Evolutionary conservation across 2,113 vertebrate species (phyloP).

Genomic region (Hippocampus barbouri): DNA sequence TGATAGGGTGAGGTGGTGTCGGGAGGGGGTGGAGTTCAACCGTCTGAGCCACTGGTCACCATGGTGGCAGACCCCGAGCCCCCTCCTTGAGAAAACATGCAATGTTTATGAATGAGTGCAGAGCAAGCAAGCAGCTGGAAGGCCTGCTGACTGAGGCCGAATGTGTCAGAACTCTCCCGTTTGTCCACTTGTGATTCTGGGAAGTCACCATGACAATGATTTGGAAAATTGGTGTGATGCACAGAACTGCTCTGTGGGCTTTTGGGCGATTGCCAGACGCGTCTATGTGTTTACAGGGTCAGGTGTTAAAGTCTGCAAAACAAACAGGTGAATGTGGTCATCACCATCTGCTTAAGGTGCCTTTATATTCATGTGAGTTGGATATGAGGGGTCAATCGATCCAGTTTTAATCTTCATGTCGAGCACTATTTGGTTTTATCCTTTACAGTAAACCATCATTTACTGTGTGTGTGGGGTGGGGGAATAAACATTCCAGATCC

Average conservation of each 20-base stretch:
- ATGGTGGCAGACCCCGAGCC: conserved; percentile 55
- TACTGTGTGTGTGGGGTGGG: no score
- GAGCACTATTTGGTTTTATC: neutral
- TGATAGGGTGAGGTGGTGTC: neutral
- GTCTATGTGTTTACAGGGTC: conserved; percentile 41
- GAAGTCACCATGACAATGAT: neutral
- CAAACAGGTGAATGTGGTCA: conserved; percentile 53
- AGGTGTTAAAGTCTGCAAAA: conserved; percentile 59
- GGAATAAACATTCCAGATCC: no score
- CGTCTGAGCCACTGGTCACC: conserved; percentile 45
- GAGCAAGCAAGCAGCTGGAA: conserved; percentile 39
- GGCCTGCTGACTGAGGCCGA: conserved; percentile 22
- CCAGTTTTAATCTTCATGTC: neutral
- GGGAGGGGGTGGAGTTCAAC: conserved; percentile 25
- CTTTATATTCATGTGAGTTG: conserved; percentile 17
- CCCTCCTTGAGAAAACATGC: conserved; percentile 56
- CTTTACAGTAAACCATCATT: neutral
- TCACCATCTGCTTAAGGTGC: conserved; percentile 43
- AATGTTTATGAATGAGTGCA: conserved; percentile 49
- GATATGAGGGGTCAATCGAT: neutral
- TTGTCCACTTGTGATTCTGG: neutral
- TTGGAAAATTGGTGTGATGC: neutral
- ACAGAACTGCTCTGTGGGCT: neutral
- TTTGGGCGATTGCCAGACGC: conserved; percentile 35
- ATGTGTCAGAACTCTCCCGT: neutral